Conservation (phyloP, 2,888 invertebrate species). For the Sarcophaga subvicina region DNA sequence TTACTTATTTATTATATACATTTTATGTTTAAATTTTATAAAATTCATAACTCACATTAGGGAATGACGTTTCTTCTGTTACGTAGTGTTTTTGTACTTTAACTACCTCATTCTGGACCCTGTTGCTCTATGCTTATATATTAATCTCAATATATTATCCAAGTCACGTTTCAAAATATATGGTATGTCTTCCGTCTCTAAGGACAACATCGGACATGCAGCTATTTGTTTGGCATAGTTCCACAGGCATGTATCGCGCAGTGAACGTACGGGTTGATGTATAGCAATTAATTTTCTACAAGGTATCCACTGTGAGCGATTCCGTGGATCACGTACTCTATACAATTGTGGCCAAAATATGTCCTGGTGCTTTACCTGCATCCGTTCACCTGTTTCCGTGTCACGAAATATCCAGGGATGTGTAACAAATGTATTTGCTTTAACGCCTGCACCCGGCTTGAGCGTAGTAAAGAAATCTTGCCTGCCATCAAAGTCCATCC, state of each 20-base stretch:
- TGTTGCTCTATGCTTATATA: constrained; percentile 71
- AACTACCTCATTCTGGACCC: constrained; percentile 54
- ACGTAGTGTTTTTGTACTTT: background rate
- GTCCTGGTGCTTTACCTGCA: constrained; percentile 82
- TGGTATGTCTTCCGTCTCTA: constrained; percentile 72
- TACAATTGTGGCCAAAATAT: constrained; percentile 82
- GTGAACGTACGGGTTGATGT: constrained; percentile 77
- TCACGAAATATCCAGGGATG: constrained; percentile 94
- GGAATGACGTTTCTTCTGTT: background rate
- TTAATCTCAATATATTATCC: constrained; percentile 68
- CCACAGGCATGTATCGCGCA: constrained; percentile 78
- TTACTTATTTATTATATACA: background rate
- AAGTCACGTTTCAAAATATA: constrained; percentile 74
- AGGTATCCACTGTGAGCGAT: constrained; percentile 71
- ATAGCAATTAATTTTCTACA: constrained; percentile 74
- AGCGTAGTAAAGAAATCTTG: constrained; percentile 85
- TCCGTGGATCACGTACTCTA: constrained; percentile 73
- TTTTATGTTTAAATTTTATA: background rate
- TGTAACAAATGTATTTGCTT: constrained; percentile 88
- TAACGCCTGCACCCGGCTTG: constrained; percentile 80
- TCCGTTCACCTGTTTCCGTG: constrained; percentile 85
- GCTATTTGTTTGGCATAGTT: constrained; percentile 61
- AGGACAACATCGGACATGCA: constrained; percentile 51
- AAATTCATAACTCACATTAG: background rate
- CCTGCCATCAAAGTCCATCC: constrained; percentile 89